These are phyloP conservation scores for Ochropleura leucogaster DNA, from an alignment of 2,888 invertebrate genomes.

Conservation along the genomic window DNA sequence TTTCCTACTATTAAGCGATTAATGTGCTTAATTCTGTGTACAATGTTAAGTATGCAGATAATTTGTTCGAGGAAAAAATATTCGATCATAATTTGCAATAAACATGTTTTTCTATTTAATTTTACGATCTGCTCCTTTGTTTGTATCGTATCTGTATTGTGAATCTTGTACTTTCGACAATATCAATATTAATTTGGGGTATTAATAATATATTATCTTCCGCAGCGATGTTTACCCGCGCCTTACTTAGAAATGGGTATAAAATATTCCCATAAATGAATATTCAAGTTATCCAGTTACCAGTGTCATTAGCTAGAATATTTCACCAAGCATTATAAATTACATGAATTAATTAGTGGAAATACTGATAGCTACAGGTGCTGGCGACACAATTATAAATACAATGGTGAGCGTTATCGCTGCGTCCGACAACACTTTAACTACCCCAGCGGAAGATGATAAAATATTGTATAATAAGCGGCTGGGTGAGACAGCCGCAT, in stretches of 20 bases:
- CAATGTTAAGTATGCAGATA: not conserved
- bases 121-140: conserved; percentile 34
- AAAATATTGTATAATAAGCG: conserved; percentile 70
- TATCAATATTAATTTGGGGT: conserved; percentile 11
- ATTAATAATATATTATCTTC: conserved; percentile 12
- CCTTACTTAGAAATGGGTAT: conserved; percentile 6
- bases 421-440: conserved; percentile 69
- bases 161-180: conserved; percentile 6
- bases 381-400: conserved; percentile 57
- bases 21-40: conserved; percentile 10
- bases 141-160: not conserved
- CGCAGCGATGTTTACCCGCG: conserved; percentile 6
- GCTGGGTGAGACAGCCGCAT: conserved; percentile 70
- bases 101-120: conserved; percentile 41
- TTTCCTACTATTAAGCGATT: conserved; percentile 1
- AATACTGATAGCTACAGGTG: conserved; percentile 62
- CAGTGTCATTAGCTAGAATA: conserved; percentile 57
- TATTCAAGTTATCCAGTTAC: conserved; percentile 53
- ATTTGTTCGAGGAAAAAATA: not conserved
- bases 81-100: conserved; percentile 28
- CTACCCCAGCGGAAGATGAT: conserved; percentile 62
- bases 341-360: conserved; percentile 58
- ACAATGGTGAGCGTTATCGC: conserved; percentile 51
- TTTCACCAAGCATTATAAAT: conserved; percentile 57
- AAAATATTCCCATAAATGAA: conserved; percentile 34